These are phyloP conservation scores for Lasiurus cinereus DNA, from an alignment of 2,113 vertebrate genomes.

Conservation along the genomic window DNA sequence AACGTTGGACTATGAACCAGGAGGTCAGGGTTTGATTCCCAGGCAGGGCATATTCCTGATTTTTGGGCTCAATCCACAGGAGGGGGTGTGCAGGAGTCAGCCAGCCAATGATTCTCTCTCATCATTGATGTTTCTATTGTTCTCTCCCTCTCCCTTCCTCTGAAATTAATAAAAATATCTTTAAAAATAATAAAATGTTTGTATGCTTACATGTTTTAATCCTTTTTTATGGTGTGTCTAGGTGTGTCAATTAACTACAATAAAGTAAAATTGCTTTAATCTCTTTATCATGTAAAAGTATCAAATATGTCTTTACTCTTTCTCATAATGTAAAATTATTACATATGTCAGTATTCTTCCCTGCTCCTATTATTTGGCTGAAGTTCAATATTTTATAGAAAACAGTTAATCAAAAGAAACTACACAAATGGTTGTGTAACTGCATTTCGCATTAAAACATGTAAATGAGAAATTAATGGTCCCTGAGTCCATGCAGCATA, in stretches of 20 bases:
- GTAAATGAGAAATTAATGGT: not conserved
- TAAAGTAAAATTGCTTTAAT: not conserved
- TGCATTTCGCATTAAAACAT: not conserved
- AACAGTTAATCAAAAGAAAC: not conserved
- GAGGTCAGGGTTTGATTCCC: too few relatives aligned
- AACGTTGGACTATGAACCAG: too few relatives aligned
- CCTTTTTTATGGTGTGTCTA: not conserved
- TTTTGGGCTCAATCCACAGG: too few relatives aligned
- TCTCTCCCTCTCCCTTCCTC: too few relatives aligned
- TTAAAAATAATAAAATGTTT: not conserved
- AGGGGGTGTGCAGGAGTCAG: too few relatives aligned
- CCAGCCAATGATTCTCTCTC: too few relatives aligned
- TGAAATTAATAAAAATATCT: too few relatives aligned
- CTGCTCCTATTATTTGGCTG: not conserved
- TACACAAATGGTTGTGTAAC: not conserved
- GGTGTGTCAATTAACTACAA: not conserved
- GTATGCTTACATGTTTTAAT: not conserved
- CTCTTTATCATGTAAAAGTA: not conserved
- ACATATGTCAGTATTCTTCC: not conserved
- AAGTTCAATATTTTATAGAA: not conserved
- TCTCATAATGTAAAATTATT: not conserved
- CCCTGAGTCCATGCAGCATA: not conserved
- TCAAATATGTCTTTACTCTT: not conserved
- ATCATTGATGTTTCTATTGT: too few relatives aligned
- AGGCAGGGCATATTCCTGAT: too few relatives aligned